Percentiles rank a stretch among this genome's conserved stretches.
These are phyloP conservation scores for Nansenia antarctica DNA, from an alignment of 2,113 vertebrate species.

Conservation along the genomic window DNA sequence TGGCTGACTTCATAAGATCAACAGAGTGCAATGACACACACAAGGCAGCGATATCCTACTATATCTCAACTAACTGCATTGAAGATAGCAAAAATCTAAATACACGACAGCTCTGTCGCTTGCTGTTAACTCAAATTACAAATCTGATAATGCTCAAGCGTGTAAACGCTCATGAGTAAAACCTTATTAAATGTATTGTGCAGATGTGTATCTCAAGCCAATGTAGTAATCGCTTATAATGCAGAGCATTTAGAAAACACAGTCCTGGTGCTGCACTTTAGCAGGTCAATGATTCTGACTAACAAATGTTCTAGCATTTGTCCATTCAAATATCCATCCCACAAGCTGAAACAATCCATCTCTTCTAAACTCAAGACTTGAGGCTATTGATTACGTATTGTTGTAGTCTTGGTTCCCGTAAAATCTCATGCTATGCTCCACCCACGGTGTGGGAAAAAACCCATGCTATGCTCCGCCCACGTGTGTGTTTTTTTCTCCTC, in stretches of 20 bases:
- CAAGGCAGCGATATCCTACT: constrained; percentile 24
- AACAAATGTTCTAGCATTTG: background rate
- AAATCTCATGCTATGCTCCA: background rate
- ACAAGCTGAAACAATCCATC: background rate
- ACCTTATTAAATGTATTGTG: constrained; percentile 51
- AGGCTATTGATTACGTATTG: background rate
- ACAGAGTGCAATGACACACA: constrained; percentile 45
- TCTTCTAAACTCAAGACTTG: background rate
- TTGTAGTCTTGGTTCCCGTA: background rate
- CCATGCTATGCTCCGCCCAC: constrained; percentile 5
- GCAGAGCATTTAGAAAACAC: constrained; percentile 28
- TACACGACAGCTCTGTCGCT: background rate
- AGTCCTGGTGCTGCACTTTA: constrained; percentile 30
- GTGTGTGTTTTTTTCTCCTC: background rate
- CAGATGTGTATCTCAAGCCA: constrained; percentile 24
- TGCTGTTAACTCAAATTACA: constrained; percentile 50
- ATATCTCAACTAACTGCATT: constrained; percentile 28
- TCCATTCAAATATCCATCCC: background rate
- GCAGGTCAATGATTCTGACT: constrained; percentile 1
- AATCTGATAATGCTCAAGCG: constrained; percentile 56
- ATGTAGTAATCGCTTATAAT: constrained; percentile 27
- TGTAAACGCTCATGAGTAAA: constrained; percentile 33
- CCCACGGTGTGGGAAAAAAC: too few relatives aligned
- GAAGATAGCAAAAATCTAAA: constrained; percentile 20
- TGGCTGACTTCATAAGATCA: background rate